phyloP scores from a whole-genome alignment of 2,888 invertebrate genomes.

The Conops quadrifasciatus region DNA sequence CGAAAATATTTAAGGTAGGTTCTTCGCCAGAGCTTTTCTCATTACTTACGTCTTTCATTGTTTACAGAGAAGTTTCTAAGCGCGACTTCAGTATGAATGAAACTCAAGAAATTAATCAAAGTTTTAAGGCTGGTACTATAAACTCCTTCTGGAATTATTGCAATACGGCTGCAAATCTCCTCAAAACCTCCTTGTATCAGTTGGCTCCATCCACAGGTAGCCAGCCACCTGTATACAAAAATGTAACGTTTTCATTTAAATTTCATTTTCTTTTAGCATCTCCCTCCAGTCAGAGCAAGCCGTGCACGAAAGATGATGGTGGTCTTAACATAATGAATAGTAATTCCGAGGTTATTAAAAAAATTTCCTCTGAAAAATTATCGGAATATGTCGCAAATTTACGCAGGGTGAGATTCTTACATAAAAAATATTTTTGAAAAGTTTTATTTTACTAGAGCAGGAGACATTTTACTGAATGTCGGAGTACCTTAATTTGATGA shows the following conservation, averaged over 20 bases:
- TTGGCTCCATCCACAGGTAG: slow-evolving; percentile 58
- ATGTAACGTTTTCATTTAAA: slow-evolving; percentile 9
- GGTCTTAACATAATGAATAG: slow-evolving; percentile 58
- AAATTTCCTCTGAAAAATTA: slow-evolving; percentile 70
- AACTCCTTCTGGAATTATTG: slow-evolving; percentile 65
- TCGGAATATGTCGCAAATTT: slow-evolving; percentile 83
- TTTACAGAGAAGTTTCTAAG: slow-evolving; percentile 51
- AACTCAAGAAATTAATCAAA: slow-evolving; percentile 49
- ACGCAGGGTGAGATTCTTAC: slow-evolving; percentile 69
- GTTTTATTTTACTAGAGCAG: background rate
- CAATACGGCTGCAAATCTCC: slow-evolving; percentile 60
- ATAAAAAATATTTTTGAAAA: slow-evolving; percentile 4
- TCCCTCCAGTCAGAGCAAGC: slow-evolving; percentile 57
- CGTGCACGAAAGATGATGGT: slow-evolving; percentile 58
- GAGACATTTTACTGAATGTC: slow-evolving; percentile 8
- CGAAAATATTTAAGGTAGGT: slow-evolving; percentile 66
- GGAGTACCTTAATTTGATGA: background rate
- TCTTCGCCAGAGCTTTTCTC: background rate
- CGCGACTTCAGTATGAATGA: slow-evolving; percentile 55
- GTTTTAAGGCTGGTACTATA: slow-evolving; percentile 50
- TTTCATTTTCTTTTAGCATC: slow-evolving; percentile 38
- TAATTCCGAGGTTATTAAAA: slow-evolving; percentile 63
- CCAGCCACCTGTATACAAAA: background rate
- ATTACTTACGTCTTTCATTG: background rate
- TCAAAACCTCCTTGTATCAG: slow-evolving; percentile 63